Percentiles rank a stretch among this genome's conserved stretches.
phyloP scores from a whole-genome alignment of 2,888 invertebrate genomes.

The Rhaphigaster nebulosa region DNA sequence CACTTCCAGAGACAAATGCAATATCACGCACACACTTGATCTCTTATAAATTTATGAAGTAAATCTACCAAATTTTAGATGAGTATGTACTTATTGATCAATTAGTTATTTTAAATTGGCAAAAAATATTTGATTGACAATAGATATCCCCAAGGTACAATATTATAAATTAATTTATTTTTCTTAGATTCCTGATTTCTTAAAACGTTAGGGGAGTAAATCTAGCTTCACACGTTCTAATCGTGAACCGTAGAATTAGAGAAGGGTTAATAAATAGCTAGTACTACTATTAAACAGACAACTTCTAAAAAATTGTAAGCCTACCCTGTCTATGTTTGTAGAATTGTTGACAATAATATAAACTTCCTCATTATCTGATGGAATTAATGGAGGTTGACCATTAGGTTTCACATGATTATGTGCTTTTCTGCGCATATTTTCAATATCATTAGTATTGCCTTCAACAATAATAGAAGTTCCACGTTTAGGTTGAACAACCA shows the following conservation, averaged over 20 bases:
- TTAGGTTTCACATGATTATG: slow-evolving; percentile 63
- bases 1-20: neutral
- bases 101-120: no score
- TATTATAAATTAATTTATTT: no score
- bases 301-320: neutral
- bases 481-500: slow-evolving; percentile 62
- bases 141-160: no score
- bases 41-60: no score
- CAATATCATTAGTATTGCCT: slow-evolving; percentile 69
- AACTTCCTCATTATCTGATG: slow-evolving; percentile 68
- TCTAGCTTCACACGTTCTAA: neutral
- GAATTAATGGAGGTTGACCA: slow-evolving; percentile 64
- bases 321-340: slow-evolving; percentile 64
- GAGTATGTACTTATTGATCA: no score
- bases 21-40: neutral
- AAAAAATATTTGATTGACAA: no score
- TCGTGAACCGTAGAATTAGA: neutral
- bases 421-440: slow-evolving; percentile 60
- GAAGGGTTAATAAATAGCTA: neutral
- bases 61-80: no score
- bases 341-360: slow-evolving; percentile 68
- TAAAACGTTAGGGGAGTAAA: neutral
- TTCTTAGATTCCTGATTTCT: no score
- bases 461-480: slow-evolving; percentile 71
- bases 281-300: neutral